Percentiles rank a stretch among this genome's conserved stretches.
Conservation (phyloP, 2,888 invertebrate genomes). For the Invenusta paracnida region DNA sequence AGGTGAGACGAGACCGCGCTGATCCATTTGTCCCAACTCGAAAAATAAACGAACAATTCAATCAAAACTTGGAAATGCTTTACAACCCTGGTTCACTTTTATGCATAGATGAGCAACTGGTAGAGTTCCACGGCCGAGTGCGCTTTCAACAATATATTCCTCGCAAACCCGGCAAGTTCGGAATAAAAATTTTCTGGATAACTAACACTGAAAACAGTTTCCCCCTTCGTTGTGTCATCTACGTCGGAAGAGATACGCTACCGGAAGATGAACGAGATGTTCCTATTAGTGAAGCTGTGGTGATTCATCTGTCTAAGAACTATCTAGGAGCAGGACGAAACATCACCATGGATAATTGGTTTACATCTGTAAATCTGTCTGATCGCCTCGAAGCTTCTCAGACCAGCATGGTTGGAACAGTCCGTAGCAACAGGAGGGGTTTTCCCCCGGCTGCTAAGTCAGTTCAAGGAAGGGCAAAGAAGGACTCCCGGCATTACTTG, state of each 20-base stretch:
- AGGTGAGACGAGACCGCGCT: too few relatives aligned
- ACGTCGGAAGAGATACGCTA: neutral
- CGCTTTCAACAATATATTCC: too few relatives aligned
- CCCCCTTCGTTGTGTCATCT: slow-evolving; percentile 4
- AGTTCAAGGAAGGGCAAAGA: neutral
- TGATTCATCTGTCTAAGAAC: neutral
- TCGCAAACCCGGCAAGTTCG: neutral
- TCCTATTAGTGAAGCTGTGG: neutral
- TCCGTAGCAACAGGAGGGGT: neutral
- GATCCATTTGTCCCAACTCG: too few relatives aligned
- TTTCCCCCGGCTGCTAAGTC: neutral
- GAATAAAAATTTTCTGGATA: slow-evolving; percentile 8
- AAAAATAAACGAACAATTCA: too few relatives aligned
- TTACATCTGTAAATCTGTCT: neutral
- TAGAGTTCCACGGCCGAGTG: too few relatives aligned
- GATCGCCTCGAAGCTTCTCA: neutral
- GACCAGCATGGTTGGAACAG: neutral
- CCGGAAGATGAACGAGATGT: neutral
- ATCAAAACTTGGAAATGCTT: too few relatives aligned
- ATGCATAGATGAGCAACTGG: too few relatives aligned
- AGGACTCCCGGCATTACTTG: neutral
- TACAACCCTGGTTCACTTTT: too few relatives aligned
- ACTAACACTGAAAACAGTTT: neutral
- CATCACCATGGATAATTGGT: slow-evolving; percentile 16
- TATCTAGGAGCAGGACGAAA: neutral